phyloP scores from a whole-genome alignment of 2,888 invertebrate genomes.

The Meghimatium bilineatum region DNA sequence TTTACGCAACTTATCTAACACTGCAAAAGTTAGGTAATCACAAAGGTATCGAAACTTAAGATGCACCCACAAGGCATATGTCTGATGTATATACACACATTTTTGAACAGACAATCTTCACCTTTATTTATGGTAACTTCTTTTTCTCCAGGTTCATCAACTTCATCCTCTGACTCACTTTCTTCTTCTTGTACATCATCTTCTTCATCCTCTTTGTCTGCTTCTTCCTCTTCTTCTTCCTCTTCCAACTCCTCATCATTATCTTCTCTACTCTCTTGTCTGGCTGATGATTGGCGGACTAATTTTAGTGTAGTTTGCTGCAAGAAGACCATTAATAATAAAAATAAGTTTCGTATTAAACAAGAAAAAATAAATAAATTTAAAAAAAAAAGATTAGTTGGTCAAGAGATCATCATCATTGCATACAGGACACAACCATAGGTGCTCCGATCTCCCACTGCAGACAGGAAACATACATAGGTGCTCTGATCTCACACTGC shows the following conservation, averaged over 20 bases:
- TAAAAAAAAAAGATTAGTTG: neutral
- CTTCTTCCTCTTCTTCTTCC: constrained; percentile 53
- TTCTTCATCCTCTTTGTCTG: constrained; percentile 56
- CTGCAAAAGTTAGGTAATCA: too few species aligned
- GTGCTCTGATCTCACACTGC: too few species aligned
- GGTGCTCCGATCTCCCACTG: too few species aligned
- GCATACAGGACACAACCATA: too few species aligned
- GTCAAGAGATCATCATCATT: too few species aligned
- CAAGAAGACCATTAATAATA: neutral
- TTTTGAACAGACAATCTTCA: too few species aligned
- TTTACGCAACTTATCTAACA: too few species aligned
- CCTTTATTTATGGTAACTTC: constrained; percentile 3
- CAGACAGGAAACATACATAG: too few species aligned
- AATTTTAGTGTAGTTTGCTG: constrained; percentile 66
- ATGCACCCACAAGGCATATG: neutral
- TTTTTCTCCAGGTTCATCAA: constrained; percentile 9
- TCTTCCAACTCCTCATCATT: constrained; percentile 59
- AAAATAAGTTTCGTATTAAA: neutral
- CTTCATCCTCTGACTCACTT: constrained; percentile 36
- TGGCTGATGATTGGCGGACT: constrained; percentile 46
- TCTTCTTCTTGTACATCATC: constrained; percentile 33
- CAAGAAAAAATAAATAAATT: neutral
- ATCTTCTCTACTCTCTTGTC: constrained; percentile 45
- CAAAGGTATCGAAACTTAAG: too few species aligned
- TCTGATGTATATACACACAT: too few species aligned